Evolutionary conservation across 1,140 invertebrate species (phyloP).

Genomic region (Magallana ariakensis): DNA sequence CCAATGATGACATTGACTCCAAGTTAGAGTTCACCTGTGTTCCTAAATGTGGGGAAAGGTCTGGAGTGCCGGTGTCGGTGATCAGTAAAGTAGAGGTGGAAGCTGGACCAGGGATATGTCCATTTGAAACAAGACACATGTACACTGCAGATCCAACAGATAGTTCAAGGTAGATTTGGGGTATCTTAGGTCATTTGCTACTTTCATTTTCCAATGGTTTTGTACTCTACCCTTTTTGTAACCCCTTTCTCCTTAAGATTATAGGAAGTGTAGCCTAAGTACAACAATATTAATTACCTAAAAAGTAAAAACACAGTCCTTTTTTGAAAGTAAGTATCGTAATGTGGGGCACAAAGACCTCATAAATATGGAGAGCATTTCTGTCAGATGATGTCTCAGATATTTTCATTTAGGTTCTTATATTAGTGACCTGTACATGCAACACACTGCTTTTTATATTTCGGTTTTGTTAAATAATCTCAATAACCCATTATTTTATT

Average conservation of each 20-base stretch:
- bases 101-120: slow-evolving; percentile 88
- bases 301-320: no score
- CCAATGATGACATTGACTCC: slow-evolving; percentile 64
- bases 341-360: no score
- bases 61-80: slow-evolving; percentile 83
- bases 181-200: not conserved
- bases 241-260: not conserved
- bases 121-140: slow-evolving; percentile 88
- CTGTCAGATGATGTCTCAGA: no score
- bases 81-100: slow-evolving; percentile 83
- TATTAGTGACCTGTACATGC: no score
- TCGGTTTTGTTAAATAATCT: no score
- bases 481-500: no score
- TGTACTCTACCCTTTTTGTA: not conserved
- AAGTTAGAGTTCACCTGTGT: slow-evolving; percentile 85
- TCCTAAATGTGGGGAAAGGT: slow-evolving; percentile 81
- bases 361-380: no score
- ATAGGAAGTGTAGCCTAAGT: not conserved
- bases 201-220: not conserved
- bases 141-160: slow-evolving; percentile 82
- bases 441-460: no score
- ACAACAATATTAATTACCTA: no score
- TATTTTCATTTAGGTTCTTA: no score
- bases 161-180: not conserved
- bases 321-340: no score